Percentiles rank a stretch among this genome's conserved stretches.
Evolutionary conservation across 1,140 invertebrate genomes (phyloP).

Genomic region (Radopholus similis): DNA sequence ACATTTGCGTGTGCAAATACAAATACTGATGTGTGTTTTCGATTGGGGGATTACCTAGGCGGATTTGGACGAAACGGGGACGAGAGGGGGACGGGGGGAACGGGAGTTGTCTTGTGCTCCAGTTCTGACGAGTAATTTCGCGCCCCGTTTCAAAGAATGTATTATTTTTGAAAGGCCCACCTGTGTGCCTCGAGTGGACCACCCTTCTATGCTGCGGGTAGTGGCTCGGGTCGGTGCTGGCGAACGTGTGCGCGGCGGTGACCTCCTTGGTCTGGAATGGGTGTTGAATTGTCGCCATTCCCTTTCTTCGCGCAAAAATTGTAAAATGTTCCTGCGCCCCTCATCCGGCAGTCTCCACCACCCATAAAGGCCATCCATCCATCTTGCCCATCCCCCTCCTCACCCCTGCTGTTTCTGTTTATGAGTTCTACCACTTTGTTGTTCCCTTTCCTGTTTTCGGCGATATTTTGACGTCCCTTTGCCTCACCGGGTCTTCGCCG

Average conservation of each 20-base stretch:
- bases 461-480: not conserved
- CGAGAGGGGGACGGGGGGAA: not conserved
- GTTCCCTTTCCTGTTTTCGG: slow-evolving; percentile 1
- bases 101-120: not conserved
- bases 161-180: not conserved
- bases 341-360: not conserved
- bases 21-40: too few relatives aligned
- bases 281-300: not conserved
- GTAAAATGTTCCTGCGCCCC: not conserved
- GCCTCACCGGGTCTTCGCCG: slow-evolving; percentile 35
- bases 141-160: too few relatives aligned
- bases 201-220: slow-evolving; percentile 43
- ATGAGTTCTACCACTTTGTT: too few relatives aligned
- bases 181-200: slow-evolving; percentile 25
- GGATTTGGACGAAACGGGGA: not conserved
- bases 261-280: slow-evolving; percentile 42
- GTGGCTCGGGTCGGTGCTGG: slow-evolving; percentile 42
- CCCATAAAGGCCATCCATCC: not conserved
- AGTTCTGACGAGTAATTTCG: not conserved
- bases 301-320: too few relatives aligned
- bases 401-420: not conserved
- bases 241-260: slow-evolving; percentile 46
- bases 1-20: not conserved
- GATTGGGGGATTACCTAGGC: not conserved
- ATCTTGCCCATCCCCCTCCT: not conserved